Percentiles rank a stretch among this genome's conserved stretches.
phyloP scores from a whole-genome alignment of 1,140 invertebrate genomes.

The Uloborus diversus region DNA sequence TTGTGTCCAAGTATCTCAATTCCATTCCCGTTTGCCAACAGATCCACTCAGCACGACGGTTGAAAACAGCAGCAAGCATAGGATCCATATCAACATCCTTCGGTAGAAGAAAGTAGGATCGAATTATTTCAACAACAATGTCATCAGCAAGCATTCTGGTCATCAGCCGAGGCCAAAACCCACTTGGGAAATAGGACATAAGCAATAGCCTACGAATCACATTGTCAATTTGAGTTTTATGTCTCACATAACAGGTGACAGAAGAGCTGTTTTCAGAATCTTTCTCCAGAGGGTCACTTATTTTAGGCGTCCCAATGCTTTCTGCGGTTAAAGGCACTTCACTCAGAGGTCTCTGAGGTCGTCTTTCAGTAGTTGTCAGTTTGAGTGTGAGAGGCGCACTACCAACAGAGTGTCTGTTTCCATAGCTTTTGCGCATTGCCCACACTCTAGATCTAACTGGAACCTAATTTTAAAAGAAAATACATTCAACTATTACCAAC shows the following conservation, averaged over 20 bases:
- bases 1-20: conserved; percentile 81
- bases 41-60: conserved; percentile 86
- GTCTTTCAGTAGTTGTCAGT: conserved; percentile 36
- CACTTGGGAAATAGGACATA: conserved; percentile 96
- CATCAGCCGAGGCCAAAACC: conserved; percentile 96
- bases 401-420: conserved; percentile 39
- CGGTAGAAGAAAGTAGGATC: conserved; percentile 74
- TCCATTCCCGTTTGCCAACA: conserved; percentile 96
- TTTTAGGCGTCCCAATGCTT: conserved; percentile 35
- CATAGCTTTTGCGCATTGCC: conserved; percentile 71
- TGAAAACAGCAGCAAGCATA: conserved; percentile 67
- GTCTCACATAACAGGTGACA: conserved; percentile 41
- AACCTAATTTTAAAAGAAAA: conserved; percentile 65
- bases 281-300: conserved; percentile 47
- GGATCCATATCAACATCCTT: conserved; percentile 72
- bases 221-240: conserved; percentile 42
- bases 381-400: conserved; percentile 37
- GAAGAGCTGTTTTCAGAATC: conserved; percentile 5
- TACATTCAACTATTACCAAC: not conserved
- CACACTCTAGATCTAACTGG: conserved; percentile 78
- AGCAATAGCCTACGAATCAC: conserved; percentile 73
- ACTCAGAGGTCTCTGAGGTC: conserved; percentile 37
- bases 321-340: conserved; percentile 41
- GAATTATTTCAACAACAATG: conserved; percentile 82
- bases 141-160: conserved; percentile 92